Percentiles rank a stretch among this genome's conserved stretches.
phyloP scores from a whole-genome alignment of 2,113 vertebrate species.

The Tachysurus fulvidraco region DNA sequence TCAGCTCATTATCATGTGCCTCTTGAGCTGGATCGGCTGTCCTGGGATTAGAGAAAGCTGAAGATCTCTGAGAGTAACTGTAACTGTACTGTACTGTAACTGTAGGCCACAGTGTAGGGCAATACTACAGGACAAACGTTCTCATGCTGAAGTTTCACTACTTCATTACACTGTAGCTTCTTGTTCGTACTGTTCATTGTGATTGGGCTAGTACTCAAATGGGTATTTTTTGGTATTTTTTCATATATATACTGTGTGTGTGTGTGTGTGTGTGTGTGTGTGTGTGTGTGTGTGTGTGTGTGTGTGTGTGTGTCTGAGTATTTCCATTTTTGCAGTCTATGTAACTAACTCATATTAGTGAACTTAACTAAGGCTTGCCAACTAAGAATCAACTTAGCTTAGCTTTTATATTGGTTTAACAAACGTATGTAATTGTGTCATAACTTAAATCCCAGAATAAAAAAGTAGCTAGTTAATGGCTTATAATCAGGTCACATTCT shows the following conservation, averaged over 20 bases:
- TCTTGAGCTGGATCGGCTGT: not conserved
- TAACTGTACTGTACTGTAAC: no score
- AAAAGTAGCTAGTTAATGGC: no score
- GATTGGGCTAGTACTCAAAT: not conserved
- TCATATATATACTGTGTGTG: no score
- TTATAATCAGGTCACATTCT: no score
- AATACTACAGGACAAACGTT: not conserved
- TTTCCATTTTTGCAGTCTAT: not conserved
- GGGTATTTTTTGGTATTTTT: not conserved
- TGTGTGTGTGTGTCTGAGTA: not conserved
- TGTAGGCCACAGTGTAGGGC: not conserved
- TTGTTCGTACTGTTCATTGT: not conserved
- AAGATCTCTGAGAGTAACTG: not conserved
- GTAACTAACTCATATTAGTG: not conserved
- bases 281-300: no score
- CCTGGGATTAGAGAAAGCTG: not conserved
- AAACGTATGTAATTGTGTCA: no score
- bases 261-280: no score
- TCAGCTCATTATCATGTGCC: not conserved
- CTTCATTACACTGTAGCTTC: not conserved
- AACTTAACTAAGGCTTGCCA: not conserved
- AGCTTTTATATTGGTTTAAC: no score
- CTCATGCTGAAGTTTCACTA: not conserved
- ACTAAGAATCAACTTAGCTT: no score
- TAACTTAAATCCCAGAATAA: no score